These are phyloP conservation scores for Bombus balteatus DNA, from an alignment of 1,140 invertebrate species.

Conservation along the genomic window DNA sequence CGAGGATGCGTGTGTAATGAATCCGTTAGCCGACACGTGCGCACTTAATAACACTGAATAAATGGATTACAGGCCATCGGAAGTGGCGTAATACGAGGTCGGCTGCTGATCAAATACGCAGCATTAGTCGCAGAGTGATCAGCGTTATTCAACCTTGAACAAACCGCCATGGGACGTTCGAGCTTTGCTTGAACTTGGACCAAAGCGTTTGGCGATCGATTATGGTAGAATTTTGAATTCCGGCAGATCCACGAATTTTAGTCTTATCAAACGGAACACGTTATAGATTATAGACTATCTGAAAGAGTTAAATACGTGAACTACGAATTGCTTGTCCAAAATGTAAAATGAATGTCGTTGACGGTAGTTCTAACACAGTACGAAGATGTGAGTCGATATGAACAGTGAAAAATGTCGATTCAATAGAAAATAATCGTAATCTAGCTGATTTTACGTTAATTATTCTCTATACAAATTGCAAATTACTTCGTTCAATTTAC, in stretches of 20 bases:
- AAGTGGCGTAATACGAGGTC: slow-evolving; percentile 31
- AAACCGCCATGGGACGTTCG: slow-evolving; percentile 53
- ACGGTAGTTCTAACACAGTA: too few relatives aligned
- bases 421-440: too few relatives aligned
- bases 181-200: slow-evolving; percentile 50
- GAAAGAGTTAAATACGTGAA: too few relatives aligned
- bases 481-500: not conserved
- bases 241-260: not conserved
- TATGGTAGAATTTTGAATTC: not conserved
- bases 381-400: too few relatives aligned
- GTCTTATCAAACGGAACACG: too few relatives aligned
- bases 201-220: slow-evolving; percentile 49
- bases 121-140: slow-evolving; percentile 65
- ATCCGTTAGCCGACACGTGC: slow-evolving; percentile 2
- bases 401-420: too few relatives aligned
- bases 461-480: not conserved
- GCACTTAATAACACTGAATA: slow-evolving; percentile 39
- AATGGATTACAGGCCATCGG: slow-evolving; percentile 50
- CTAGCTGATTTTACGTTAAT: too few relatives aligned
- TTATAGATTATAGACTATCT: too few relatives aligned
- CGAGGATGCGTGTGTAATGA: slow-evolving; percentile 20
- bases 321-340: too few relatives aligned
- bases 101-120: slow-evolving; percentile 62
- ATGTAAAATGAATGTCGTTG: too few relatives aligned
- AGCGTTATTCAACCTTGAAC: slow-evolving; percentile 69